phyloP scores from a whole-genome alignment of 2,797 vertebrate genomes.

The Pristis pectinata region DNA sequence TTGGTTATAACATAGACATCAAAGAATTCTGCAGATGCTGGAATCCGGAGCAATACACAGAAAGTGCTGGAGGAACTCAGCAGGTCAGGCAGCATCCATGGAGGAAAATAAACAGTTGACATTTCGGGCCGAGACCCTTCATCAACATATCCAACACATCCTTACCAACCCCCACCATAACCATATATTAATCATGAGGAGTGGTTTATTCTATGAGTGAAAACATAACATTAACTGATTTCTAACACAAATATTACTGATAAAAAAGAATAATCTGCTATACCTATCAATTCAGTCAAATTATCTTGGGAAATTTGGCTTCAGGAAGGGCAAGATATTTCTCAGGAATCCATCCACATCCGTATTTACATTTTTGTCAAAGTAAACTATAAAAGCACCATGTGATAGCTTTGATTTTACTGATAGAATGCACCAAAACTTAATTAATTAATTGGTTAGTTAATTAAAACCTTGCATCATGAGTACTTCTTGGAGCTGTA shows the following conservation, averaged over 20 bases:
- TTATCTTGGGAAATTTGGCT: not conserved
- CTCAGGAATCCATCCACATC: not conserved
- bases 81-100: too few relatives aligned
- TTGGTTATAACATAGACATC: not conserved
- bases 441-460: not conserved
- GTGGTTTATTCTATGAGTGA: not conserved
- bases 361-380: not conserved
- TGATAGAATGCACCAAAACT: not conserved
- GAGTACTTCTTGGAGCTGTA: not conserved
- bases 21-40: too few relatives aligned
- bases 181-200: not conserved
- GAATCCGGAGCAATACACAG: too few relatives aligned
- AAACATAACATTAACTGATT: not conserved
- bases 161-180: not conserved
- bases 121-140: too few relatives aligned
- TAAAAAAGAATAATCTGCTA: not conserved
- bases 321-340: not conserved
- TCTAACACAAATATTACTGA: not conserved
- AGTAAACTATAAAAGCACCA: not conserved
- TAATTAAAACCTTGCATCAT: not conserved
- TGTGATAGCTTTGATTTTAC: not conserved
- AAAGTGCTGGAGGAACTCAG: too few relatives aligned
- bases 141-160: too few relatives aligned
- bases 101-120: too few relatives aligned
- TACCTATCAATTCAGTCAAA: not conserved